Evolutionary conservation across 23 tunicate genomes (phyloP).

Genomic region (Clavelina lepadiformis): DNA sequence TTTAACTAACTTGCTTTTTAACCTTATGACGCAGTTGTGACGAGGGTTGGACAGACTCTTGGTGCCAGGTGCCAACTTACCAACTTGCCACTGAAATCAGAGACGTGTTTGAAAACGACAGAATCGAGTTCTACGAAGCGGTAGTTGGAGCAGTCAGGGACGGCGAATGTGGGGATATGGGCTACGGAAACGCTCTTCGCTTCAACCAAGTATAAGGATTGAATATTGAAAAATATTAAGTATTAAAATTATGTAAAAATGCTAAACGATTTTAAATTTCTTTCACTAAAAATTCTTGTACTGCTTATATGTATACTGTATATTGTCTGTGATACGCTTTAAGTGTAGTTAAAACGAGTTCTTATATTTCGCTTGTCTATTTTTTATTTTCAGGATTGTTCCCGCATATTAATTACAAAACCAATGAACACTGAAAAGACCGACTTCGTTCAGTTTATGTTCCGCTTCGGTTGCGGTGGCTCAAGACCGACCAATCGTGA

Average conservation of each 20-base stretch:
- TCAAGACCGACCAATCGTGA: conserved; percentile 8
- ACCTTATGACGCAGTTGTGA: conserved; percentile 52
- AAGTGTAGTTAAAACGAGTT: neutral
- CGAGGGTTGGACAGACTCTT: conserved; percentile 49
- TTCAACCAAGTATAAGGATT: conserved; percentile 75
- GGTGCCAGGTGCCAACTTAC: conserved; percentile 30
- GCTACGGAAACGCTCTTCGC: conserved; percentile 46
- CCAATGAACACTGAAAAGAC: conserved; percentile 53
- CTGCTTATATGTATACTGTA: neutral
- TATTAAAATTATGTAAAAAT: neutral
- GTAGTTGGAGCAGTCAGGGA: conserved; percentile 60
- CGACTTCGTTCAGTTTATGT: conserved; percentile 78
- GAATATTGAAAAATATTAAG: neutral
- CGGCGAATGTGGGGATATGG: conserved; percentile 60
- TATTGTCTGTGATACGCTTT: neutral
- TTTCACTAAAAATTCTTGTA: neutral
- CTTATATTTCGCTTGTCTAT: neutral
- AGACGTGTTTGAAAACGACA: conserved; percentile 34
- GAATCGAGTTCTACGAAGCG: conserved; percentile 3
- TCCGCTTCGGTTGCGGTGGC: conserved; percentile 53
- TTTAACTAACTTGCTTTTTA: too few species aligned
- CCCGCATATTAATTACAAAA: conserved; percentile 49
- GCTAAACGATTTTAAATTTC: neutral
- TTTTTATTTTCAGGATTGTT: conserved; percentile 41
- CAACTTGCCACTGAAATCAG: conserved; percentile 51